These are phyloP conservation scores for Pectinophora gossypiella DNA, from an alignment of 1,140 invertebrate species.

Conservation along the genomic window DNA sequence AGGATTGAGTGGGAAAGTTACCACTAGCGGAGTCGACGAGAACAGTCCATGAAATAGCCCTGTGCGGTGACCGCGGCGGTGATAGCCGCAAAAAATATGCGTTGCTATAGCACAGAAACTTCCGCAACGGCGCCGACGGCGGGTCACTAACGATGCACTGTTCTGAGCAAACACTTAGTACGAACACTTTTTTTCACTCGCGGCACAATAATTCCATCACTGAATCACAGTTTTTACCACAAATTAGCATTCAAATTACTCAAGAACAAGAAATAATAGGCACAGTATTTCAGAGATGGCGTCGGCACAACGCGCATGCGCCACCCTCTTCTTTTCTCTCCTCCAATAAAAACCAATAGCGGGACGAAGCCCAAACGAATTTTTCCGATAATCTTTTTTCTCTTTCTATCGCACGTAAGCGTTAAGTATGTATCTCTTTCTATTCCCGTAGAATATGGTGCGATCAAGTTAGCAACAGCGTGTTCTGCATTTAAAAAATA, in stretches of 20 bases:
- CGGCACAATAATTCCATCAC: conserved; percentile 47
- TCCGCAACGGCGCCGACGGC: conserved; percentile 55
- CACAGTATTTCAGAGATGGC: conserved; percentile 72
- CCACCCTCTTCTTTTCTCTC: conserved; percentile 56
- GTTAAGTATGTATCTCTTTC: too few species aligned
- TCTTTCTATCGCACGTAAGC: conserved; percentile 20
- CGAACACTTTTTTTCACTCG: conserved; percentile 38
- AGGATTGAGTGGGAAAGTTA: conserved; percentile 35
- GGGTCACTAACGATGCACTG: conserved; percentile 33
- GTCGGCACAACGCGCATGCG: conserved; percentile 75
- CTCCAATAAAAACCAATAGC: conserved; percentile 51
- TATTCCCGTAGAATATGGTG: conserved; percentile 13
- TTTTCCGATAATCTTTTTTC: conserved; percentile 30
- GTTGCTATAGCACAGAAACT: conserved; percentile 67
- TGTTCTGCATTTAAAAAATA: too few species aligned
- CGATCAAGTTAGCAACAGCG: too few species aligned
- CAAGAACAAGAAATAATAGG: conserved; percentile 65
- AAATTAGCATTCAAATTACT: conserved; percentile 49
- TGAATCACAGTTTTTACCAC: conserved; percentile 52
- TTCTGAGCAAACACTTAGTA: conserved; percentile 24
- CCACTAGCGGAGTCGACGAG: conserved; percentile 42
- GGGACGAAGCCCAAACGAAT: conserved; percentile 46
- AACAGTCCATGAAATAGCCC: conserved; percentile 47
- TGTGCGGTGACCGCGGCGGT: conserved; percentile 39
- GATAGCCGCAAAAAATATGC: conserved; percentile 71